phyloP scores from a whole-genome alignment of 2,113 vertebrate genomes.

The Clupea harengus region DNA sequence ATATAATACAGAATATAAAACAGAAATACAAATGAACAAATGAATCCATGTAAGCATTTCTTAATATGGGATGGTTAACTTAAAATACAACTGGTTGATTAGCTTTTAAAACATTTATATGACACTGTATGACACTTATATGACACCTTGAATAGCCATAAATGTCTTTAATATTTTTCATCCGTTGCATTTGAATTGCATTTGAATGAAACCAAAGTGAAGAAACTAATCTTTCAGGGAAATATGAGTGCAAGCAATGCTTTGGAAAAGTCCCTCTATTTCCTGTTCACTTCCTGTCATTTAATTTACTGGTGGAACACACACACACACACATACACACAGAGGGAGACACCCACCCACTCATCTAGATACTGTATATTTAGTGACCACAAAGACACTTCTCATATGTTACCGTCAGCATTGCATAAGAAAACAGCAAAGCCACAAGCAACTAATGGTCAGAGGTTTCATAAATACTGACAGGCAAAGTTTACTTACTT shows the following conservation, averaged over 20 bases:
- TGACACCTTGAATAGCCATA: too few species aligned
- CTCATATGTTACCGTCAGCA: constrained; percentile 4
- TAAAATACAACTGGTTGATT: too few species aligned
- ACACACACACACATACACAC: too few species aligned
- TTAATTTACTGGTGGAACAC: constrained; percentile 38
- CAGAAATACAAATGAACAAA: too few species aligned
- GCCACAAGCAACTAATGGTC: constrained; percentile 1
- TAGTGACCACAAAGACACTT: constrained; percentile 8
- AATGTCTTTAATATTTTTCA: not conserved
- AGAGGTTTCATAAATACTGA: not conserved
- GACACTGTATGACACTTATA: too few species aligned
- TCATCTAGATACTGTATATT: constrained; percentile 4
- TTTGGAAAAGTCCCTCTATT: constrained; percentile 71
- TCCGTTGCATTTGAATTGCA: not conserved
- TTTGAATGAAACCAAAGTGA: not conserved
- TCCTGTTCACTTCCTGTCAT: constrained; percentile 68
- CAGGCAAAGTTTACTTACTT: not conserved
- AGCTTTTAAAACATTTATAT: too few species aligned
- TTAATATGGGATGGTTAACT: too few species aligned
- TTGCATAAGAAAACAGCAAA: not conserved
- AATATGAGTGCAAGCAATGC: constrained; percentile 68
- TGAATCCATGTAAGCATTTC: too few species aligned
- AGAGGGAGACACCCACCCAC: not conserved
- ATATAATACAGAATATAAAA: too few species aligned
- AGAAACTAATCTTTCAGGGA: constrained; percentile 57